Evolutionary conservation across 2,888 invertebrate genomes (phyloP).

Genomic region (Petrolisthes cinctipes): DNA sequence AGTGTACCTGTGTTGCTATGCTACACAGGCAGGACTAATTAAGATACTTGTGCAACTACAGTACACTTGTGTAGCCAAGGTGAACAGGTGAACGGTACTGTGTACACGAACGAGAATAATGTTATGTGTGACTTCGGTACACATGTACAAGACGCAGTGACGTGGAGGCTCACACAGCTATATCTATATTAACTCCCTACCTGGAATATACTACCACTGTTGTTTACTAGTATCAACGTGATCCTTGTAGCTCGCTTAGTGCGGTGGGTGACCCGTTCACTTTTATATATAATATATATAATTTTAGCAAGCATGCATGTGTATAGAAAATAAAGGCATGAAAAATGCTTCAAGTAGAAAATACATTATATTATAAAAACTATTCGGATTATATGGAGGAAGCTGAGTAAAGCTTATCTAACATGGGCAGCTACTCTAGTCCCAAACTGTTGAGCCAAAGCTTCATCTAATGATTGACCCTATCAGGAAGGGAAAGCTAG

Average conservation of each 20-base stretch:
- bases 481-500: not conserved
- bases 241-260: conserved; percentile 36
- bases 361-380: conserved; percentile 14
- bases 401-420: conserved; percentile 30
- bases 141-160: too few species aligned
- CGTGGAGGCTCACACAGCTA: too few species aligned
- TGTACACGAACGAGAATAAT: too few species aligned
- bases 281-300: conserved; percentile 15
- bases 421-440: conserved; percentile 9
- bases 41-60: too few species aligned
- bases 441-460: conserved; percentile 22
- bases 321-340: conserved; percentile 31
- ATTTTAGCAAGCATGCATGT: conserved; percentile 40
- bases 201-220: not conserved
- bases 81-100: too few species aligned
- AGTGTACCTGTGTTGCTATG: too few species aligned
- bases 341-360: conserved; percentile 21
- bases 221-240: not conserved
- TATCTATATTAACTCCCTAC: too few species aligned
- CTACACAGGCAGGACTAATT: too few species aligned
- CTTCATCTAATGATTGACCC: conserved; percentile 8
- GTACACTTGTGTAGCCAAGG: too few species aligned
- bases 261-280: conserved; percentile 21
- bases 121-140: too few species aligned
- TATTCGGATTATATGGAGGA: conserved; percentile 13